Conservation (phyloP, 2,888 invertebrate genomes). For the Conistra vaccinii region DNA sequence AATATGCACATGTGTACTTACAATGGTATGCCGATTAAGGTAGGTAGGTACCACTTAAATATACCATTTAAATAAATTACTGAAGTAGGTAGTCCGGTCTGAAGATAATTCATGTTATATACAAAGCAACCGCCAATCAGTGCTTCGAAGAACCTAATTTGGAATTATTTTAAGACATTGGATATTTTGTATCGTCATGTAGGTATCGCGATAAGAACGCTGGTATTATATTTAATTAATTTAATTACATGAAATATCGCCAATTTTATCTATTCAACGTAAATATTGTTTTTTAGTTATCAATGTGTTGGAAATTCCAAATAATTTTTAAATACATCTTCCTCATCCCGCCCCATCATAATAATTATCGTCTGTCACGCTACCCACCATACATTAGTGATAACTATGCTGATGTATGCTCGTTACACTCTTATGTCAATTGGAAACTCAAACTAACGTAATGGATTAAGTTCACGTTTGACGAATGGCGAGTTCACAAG, state of each 20-base stretch:
- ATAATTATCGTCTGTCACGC: neutral
- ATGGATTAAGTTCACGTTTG: constrained; percentile 30
- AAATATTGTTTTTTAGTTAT: neutral
- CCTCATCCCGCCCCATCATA: neutral
- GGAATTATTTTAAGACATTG: neutral
- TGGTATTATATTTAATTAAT: too few species aligned
- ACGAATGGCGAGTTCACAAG: constrained; percentile 21
- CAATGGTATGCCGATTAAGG: neutral
- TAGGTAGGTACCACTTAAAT: neutral
- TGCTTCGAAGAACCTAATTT: neutral
- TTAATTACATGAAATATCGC: neutral
- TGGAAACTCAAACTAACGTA: constrained; percentile 32
- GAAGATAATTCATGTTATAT: constrained; percentile 6
- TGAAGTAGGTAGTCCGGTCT: neutral
- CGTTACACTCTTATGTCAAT: constrained; percentile 33
- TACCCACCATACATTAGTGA: neutral
- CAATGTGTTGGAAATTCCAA: constrained; percentile 1
- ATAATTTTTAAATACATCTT: neutral
- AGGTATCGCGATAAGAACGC: neutral
- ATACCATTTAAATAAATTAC: constrained; percentile 11
- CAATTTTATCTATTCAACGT: neutral
- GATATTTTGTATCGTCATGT: neutral
- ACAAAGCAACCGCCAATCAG: constrained; percentile 6
- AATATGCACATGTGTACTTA: neutral
- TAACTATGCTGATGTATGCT: neutral